These are phyloP conservation scores for Heliconius charithonia DNA, from an alignment of 2,888 invertebrate genomes.

Conservation along the genomic window DNA sequence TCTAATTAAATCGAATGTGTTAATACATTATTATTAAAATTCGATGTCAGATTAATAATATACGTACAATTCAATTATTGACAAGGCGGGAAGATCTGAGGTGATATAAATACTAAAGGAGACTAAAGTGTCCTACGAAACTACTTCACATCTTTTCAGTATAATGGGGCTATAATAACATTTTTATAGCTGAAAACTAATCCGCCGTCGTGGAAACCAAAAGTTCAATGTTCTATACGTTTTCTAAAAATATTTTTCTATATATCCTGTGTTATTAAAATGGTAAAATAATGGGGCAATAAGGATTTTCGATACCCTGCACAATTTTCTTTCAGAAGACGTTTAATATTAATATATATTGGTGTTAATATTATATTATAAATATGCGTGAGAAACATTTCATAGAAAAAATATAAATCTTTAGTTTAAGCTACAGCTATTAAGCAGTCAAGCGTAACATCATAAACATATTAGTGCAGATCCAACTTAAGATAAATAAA, in stretches of 20 bases:
- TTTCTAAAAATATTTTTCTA: background rate
- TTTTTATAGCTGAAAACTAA: background rate
- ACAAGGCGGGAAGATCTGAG: too few relatives aligned
- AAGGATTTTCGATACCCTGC: conserved; percentile 23
- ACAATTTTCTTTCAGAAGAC: background rate
- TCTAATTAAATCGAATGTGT: too few relatives aligned
- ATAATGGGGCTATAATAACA: too few relatives aligned
- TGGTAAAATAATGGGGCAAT: conserved; percentile 13
- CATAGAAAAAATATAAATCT: conserved; percentile 16
- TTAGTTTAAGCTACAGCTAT: conserved; percentile 10
- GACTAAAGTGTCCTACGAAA: too few relatives aligned
- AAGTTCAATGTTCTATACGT: background rate
- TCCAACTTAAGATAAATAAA: background rate
- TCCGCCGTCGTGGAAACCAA: too few relatives aligned
- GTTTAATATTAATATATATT: conserved; percentile 15
- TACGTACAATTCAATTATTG: too few relatives aligned
- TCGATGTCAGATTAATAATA: too few relatives aligned
- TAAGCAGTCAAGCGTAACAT: background rate
- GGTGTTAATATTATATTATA: conserved; percentile 1
- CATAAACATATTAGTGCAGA: background rate
- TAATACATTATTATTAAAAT: too few relatives aligned
- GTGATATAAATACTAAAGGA: too few relatives aligned
- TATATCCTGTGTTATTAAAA: background rate
- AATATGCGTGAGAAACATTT: background rate
- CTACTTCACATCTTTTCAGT: too few relatives aligned